Percentiles rank a stretch among this genome's conserved stretches.
Evolutionary conservation across 1,140 invertebrate genomes (phyloP).

Genomic region (Antheraea mylitta): DNA sequence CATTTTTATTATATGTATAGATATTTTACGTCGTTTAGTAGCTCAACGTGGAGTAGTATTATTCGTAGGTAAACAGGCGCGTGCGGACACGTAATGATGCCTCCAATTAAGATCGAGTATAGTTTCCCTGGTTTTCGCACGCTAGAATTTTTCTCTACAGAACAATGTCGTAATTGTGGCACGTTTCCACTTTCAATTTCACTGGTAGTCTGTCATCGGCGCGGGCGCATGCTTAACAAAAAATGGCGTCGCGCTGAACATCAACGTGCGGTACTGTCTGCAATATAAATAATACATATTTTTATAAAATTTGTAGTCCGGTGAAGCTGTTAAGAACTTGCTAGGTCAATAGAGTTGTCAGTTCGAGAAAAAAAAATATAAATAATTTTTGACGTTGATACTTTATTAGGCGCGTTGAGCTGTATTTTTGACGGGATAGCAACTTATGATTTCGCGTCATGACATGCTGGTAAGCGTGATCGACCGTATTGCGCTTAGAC

Average conservation of each 20-base stretch:
- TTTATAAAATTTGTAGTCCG: too few relatives aligned
- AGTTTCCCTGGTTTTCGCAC: constrained; percentile 48
- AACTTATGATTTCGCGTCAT: too few relatives aligned
- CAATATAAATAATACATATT: constrained; percentile 8
- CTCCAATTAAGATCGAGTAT: background rate
- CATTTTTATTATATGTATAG: too few relatives aligned
- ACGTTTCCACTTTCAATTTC: constrained; percentile 74
- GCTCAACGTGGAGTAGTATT: background rate
- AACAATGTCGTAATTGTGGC: constrained; percentile 68
- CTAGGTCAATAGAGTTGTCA: too few relatives aligned
- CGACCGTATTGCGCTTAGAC: too few relatives aligned
- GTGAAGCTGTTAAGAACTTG: too few relatives aligned
- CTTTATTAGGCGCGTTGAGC: too few relatives aligned
- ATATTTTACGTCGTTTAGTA: background rate
- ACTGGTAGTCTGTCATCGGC: constrained; percentile 37
- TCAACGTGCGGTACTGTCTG: constrained; percentile 1
- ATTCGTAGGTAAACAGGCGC: background rate
- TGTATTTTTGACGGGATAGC: too few relatives aligned
- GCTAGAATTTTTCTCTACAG: constrained; percentile 47
- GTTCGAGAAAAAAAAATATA: too few relatives aligned
- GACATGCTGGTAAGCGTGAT: too few relatives aligned
- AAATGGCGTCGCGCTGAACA: constrained; percentile 8
- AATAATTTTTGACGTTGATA: too few relatives aligned
- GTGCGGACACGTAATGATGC: background rate
- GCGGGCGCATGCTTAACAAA: constrained; percentile 32